A percentile compares a stretch with the other conserved stretches of the same genome.
Conservation (phyloP, 2,797 vertebrate genomes). For the Dallia pectoralis region DNA sequence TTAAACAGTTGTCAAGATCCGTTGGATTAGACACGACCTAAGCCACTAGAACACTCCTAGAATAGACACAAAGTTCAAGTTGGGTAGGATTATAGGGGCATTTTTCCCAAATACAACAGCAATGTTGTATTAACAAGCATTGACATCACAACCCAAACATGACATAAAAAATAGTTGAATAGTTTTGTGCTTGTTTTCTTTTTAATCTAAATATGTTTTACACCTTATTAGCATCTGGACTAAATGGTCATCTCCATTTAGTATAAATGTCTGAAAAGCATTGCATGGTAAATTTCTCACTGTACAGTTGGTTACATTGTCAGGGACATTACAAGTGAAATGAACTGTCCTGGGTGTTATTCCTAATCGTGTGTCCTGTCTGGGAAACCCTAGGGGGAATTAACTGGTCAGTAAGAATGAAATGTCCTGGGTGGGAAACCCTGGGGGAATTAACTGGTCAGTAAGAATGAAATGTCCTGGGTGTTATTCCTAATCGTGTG, state of each 20-base stretch:
- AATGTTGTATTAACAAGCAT: neutral
- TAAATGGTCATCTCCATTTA: neutral
- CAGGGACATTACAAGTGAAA: neutral
- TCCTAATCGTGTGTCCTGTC: neutral
- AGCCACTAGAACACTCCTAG: slow-evolving; percentile 4
- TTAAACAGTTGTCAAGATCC: too few relatives aligned
- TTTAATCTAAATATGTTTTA: neutral
- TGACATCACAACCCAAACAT: neutral
- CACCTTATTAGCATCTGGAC: neutral
- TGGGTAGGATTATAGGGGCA: neutral
- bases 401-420: neutral
- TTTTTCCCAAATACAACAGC: neutral
- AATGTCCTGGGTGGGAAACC: neutral
- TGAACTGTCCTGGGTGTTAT: neutral
- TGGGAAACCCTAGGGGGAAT: neutral
- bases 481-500: neutral
- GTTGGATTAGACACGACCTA: neutral
- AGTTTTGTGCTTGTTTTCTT: neutral
- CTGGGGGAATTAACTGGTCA: neutral
- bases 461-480: neutral
- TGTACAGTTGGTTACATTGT: neutral
- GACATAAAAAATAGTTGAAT: neutral
- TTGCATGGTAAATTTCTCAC: neutral
- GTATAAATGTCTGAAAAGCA: neutral
- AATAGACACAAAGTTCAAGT: neutral